Conservation (phyloP, 2,797 vertebrate genomes). For the Podargus strigoides region DNA sequence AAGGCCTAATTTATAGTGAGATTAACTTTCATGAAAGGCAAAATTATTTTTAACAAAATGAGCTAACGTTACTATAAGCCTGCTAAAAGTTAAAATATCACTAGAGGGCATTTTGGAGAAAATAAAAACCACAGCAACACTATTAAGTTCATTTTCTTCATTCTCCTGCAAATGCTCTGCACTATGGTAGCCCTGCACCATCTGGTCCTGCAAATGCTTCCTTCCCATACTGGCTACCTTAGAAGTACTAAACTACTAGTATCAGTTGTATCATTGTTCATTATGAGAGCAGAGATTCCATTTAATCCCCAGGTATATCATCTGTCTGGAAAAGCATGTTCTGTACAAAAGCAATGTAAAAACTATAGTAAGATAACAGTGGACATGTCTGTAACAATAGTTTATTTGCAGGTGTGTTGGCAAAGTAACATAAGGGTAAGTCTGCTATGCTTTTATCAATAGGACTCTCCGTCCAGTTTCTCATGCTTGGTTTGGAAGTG, state of each 20-base stretch:
- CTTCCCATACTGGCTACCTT: neutral
- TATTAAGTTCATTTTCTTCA: neutral
- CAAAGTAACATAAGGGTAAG: neutral
- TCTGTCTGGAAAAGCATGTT: neutral
- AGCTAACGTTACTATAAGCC: neutral
- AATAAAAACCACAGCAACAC: neutral
- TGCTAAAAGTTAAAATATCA: neutral
- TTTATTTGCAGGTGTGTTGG: neutral
- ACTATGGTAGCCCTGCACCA: neutral
- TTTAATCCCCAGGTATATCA: neutral
- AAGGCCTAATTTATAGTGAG: constrained; percentile 37
- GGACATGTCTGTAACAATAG: neutral
- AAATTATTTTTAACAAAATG: constrained; percentile 45
- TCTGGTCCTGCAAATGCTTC: neutral
- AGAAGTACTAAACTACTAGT: neutral
- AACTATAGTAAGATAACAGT: neutral
- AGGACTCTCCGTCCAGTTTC: neutral
- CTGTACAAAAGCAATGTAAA: neutral
- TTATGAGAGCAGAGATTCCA: neutral
- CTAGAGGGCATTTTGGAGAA: neutral
- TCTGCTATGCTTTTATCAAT: neutral
- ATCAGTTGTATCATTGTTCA: neutral
- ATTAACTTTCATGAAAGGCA: neutral
- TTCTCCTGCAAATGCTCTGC: neutral
- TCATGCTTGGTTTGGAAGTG: neutral